Base-by-base conservation (phyloP, 2,888 invertebrate species). In the Thymelicus acteon region DNA sequence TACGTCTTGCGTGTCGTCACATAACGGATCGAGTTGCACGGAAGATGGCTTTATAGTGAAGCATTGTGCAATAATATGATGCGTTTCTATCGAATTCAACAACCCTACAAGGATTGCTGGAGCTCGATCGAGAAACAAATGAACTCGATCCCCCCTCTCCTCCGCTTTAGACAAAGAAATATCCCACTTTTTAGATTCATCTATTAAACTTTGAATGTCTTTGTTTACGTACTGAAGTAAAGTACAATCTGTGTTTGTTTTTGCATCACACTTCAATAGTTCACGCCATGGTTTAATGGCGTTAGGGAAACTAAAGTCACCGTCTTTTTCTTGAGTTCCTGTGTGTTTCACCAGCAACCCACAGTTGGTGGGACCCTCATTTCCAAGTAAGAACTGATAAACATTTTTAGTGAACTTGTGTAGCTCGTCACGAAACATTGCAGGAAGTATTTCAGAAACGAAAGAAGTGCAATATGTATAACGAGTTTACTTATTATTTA, bases 281-380 rank as follows among this genome's bases (percentile, higher is more conserved):
- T 87, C 89, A 68, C 91, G 87, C 96, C 96, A 97, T 66, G 94
- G 94, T 77, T 93, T 89, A 31, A 93, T 78, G 62, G 90, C 91
- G 71, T 91, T 85, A 10, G 95, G 95, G 85, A 96, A 96, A 88
- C 95, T 96, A 6, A 96, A 86, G 74, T 97, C 97, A 8, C 96
- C 97, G 58, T 92, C 84, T 49, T 83, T 82, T 68, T 88, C 81
- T 7, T 96, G 84, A 75, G 95, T 94, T 75, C 95, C 95, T 0
- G 86, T 91, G 79, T 96, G 95, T 79, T 94, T 93, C 85, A 95
- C 95, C 49, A 96, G 78, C 72, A 92, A 78, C 64, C 87, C 78
- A 67, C 85, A 83, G 72, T 78, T 81, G 7, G 68, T 62, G 52
- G 72, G 73, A 61, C 79, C 78, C 7, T 73, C 73, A 57, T 81